Conservation (phyloP, 2,888 invertebrate species). For the Serrognathus titanus region DNA sequence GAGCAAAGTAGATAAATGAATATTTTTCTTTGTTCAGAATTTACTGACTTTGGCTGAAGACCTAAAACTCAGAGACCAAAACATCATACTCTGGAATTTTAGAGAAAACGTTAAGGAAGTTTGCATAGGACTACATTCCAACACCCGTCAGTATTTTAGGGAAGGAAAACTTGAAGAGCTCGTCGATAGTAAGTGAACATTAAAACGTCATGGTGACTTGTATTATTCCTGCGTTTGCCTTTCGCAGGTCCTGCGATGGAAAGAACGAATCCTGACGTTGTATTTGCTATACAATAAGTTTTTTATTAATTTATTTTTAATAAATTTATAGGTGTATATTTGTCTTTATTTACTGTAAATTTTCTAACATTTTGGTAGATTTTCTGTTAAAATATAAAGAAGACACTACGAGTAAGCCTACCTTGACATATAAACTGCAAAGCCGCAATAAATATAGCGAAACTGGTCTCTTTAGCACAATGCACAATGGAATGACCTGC, state of each 20-base stretch:
- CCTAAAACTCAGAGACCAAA: conserved; percentile 50
- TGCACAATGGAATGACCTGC: no score
- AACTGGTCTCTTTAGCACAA: no score
- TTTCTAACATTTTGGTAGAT: no score
- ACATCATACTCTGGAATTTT: conserved; percentile 53
- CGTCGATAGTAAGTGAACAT: conserved; percentile 26
- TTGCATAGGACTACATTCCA: conserved; percentile 37
- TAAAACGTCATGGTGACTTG: background rate
- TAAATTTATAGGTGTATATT: no score
- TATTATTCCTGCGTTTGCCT: background rate
- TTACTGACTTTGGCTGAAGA: conserved; percentile 55
- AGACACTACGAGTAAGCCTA: no score
- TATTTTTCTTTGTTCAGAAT: conserved; percentile 48
- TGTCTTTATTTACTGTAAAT: no score
- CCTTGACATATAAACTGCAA: no score
- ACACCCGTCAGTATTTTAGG: conserved; percentile 33
- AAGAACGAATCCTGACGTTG: conserved; percentile 13
- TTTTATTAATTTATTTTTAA: background rate
- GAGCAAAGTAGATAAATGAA: background rate
- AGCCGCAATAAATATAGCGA: no score
- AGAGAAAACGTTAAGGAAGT: conserved; percentile 41
- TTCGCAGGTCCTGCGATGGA: conserved; percentile 17
- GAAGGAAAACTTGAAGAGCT: conserved; percentile 34
- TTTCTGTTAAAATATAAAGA: no score
- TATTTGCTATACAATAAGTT: conserved; percentile 17